Base-by-base conservation (phyloP, 1,140 invertebrate species). In the Augochlora pura region DNA sequence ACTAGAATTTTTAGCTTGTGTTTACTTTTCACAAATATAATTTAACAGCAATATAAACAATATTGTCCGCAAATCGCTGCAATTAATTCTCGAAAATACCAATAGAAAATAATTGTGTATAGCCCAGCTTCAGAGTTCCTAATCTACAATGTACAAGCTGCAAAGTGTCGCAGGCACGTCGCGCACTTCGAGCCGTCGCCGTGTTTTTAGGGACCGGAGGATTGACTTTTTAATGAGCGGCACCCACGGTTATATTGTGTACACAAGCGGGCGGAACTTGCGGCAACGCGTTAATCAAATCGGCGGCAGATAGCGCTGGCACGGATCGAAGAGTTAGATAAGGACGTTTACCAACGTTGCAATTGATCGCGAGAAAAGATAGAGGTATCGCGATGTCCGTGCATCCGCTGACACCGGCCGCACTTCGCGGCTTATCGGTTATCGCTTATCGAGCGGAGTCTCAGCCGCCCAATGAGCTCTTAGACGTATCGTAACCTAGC, bases 401-500 rank as follows among this genome's bases (percentile, higher is more conserved):
- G 38, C 63, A 79, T 60, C 62, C 77, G 57, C 63, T 66, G 77
- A 79, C 70, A 79, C 70, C n/a, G 70, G 39, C 52, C 65, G 77
- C 63, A 79, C 77, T 79, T 79, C 54, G 63, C 70, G 62, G 77
- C 83, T 84, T 76, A 59, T 80, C 77, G 49, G 59, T 80, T 83
- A 85, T 84, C 72, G 59, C 67, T 52, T 84, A 80, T 85, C 83
- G 67, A 62, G 9, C 79, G 73, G 54, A 46, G 42, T 52, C 49
- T 57, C 67, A 32, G 49, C 67, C 69, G 60, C 65, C 65, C 72
- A 38, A 81, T 67, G 78, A 81, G 71, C 81, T 77, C 59, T 70
- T 72, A 63, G 82, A 84, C 82, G 62, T 60, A 67, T 83, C 81
- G 76, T 83, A 76, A 72, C 63, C 69, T 57, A 32, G 66, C 57